phyloP scores from a whole-genome alignment of 1,140 invertebrate genomes.

The Scylla paramamosain region DNA sequence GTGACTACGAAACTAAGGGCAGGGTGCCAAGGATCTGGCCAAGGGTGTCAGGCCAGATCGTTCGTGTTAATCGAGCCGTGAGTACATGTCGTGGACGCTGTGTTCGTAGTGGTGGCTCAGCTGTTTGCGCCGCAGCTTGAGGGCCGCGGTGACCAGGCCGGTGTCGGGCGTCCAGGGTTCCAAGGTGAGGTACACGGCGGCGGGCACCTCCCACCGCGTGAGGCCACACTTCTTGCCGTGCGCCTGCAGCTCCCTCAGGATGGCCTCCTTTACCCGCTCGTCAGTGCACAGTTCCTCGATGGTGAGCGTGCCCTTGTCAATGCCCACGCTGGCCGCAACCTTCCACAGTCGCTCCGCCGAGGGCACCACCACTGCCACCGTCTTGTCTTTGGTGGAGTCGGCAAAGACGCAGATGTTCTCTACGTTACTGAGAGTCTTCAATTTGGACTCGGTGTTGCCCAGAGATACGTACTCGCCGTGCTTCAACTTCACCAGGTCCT shows the following conservation, averaged over 20 bases:
- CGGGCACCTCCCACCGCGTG: constrained; percentile 81
- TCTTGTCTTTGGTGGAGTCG: constrained; percentile 90
- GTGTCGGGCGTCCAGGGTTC: constrained; percentile 82
- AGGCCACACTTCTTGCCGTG: constrained; percentile 89
- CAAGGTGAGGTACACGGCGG: constrained; percentile 79
- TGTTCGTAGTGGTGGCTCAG: constrained; percentile 81
- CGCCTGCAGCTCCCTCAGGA: constrained; percentile 88
- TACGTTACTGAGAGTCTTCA: constrained; percentile 95
- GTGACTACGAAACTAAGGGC: too few species aligned
- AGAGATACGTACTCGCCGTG: constrained; percentile 98
- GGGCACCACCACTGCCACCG: constrained; percentile 93
- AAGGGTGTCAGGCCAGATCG: background rate
- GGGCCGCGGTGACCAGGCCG: constrained; percentile 83
- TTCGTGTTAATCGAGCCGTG: constrained; percentile 63
- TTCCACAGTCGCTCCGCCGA: constrained; percentile 69
- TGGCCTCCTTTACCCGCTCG: constrained; percentile 86
- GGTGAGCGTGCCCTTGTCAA: constrained; percentile 80
- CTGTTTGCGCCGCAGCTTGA: constrained; percentile 83
- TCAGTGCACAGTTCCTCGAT: constrained; percentile 89
- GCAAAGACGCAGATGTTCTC: constrained; percentile 98
- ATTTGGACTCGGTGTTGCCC: constrained; percentile 92
- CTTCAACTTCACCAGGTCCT: constrained; percentile 98
- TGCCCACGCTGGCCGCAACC: constrained; percentile 69
- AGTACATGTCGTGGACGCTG: constrained; percentile 81
- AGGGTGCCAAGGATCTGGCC: too few species aligned